A percentile compares a stretch with the other conserved stretches of the same genome.
Evolutionary conservation across 2,888 invertebrate genomes (phyloP).

Genomic region (Incurvaria masculella): DNA sequence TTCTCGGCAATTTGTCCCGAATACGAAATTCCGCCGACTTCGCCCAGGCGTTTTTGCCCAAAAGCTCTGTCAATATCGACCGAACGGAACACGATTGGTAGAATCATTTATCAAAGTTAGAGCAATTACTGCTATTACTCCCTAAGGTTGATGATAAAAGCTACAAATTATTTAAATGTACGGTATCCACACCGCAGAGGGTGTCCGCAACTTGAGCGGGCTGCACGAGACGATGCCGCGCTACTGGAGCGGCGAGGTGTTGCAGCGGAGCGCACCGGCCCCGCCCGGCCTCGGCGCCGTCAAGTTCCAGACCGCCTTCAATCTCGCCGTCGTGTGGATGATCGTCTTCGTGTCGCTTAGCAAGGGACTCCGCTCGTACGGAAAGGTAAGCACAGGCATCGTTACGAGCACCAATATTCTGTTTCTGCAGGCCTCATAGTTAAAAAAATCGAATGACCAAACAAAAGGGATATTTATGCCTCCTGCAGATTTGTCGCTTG

Average conservation of each 20-base stretch:
- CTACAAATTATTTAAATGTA: too few species aligned
- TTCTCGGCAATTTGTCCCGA: too few species aligned
- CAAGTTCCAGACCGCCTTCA: conserved; percentile 87
- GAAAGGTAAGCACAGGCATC: conserved; percentile 57
- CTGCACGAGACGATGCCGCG: conserved; percentile 75
- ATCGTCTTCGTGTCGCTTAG: conserved; percentile 83
- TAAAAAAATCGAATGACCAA: neutral
- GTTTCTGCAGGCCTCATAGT: neutral
- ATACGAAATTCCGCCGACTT: too few species aligned
- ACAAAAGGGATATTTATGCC: too few species aligned
- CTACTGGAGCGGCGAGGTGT: conserved; percentile 82
- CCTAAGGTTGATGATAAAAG: too few species aligned
- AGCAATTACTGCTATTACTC: too few species aligned
- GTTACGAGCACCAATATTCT: neutral
- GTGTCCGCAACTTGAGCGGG: conserved; percentile 13
- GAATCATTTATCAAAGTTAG: too few species aligned
- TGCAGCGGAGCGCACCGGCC: conserved; percentile 53
- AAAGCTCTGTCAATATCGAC: too few species aligned
- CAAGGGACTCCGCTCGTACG: conserved; percentile 82
- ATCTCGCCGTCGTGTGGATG: conserved; percentile 88
- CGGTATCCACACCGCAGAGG: too few species aligned
- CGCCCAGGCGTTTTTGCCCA: too few species aligned
- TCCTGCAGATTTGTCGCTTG: too few species aligned
- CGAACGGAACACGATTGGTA: too few species aligned
- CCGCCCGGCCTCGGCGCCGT: conserved; percentile 54